Evolutionary conservation across 2,888 invertebrate genomes (phyloP), one percentile per base, ranked within the genome.

Genomic region (Cataglyphis altisquamis): DNA sequence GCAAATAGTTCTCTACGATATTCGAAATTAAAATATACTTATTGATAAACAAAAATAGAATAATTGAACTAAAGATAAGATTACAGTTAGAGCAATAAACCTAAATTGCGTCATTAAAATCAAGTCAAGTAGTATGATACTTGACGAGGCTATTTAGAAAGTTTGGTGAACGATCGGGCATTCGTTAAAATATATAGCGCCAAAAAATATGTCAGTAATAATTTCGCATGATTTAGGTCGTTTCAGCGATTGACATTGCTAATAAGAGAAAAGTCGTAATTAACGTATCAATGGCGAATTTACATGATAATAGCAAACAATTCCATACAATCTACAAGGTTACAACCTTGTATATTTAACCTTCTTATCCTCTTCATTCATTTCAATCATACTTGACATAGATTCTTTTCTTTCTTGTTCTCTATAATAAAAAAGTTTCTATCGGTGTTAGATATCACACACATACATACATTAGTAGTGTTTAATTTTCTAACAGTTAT

Each of bases 91-190:
- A 8, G 48, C 62, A 45, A 45, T 74, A 74, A 62, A 62, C 29
- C 21, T 62, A 62, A 60, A 60, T 60, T 60, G 70, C 18, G 1
- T 18, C 3, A 48, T 64, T 63, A 21, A 64, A 74, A 48, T 74
- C 45, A 64, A 32, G 63, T 64, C 21, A 45, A 48, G 18, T 45
- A 25, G 25, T 36, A 52, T 25, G 1, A 36, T 64, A 52, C 21
- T 15, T 75, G 52, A 48, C 48, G 32, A 39, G 36, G 4, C 39
- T 9, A 10, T 60, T 74, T 74, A 74, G 64, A 64, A 74, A 74
- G 64, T 15, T 63, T 10, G 21, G 18, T 36, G 15, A 73, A 73
- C 12, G 8, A 73, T 73, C 41, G 12, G n/a, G 36, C 21, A 57
- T 39, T 73, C n/a, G 9, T 10, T 39, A 29, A 67, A 67, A 55